Base-by-base conservation (phyloP, 2,888 invertebrate species). In the Subacronicta megacephala region DNA sequence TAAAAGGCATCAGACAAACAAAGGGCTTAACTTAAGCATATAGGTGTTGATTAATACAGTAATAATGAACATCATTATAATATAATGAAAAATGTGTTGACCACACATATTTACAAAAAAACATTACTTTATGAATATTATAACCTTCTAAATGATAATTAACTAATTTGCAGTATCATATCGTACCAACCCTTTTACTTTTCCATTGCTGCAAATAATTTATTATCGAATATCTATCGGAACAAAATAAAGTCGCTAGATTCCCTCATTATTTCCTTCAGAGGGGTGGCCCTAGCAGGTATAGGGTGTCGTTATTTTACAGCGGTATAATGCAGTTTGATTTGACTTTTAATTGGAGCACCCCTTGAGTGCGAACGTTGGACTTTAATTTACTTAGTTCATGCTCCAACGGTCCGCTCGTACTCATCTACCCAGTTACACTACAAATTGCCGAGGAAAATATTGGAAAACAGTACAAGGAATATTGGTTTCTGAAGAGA, bases 341-440 rank as follows among this genome's bases (percentile, higher is more conserved):
- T 81, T 82, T 76, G 68, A 75, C 71, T 75, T 81, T 81, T 82
- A 83, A 85, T 83, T 84, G 77, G 70, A 81, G 71, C 71, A 62
- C 70, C 72, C 52, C 66, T 75, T 69, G 63, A 77, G 60, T 59
- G 42, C 52, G 43, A 58, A 59, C 60, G 65, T 50, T 58, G 62
- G 59, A 73, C 67, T 76, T 75, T 78, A 79, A 78, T 82, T 81
- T 75, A 78, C 72, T 80, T 64, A 73, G 67, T 68, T 62, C 49
- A 50, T 53, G 47, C 66, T 46, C 42, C 64, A 44, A 53, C 56
- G 64, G 65, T 68, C 64, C 45, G 58, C 53, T 52, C 43, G 57
- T 47, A 55, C 50, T 62, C 62, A 51, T 60, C 50, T 55, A 65
- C 62, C 64, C 47, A 38, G 53, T 53, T 62, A 66, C 57, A 64